Percentiles rank a stretch among this genome's conserved stretches.
Evolutionary conservation across 2,888 invertebrate genomes (phyloP).

Genomic region (Pachycephus smyrnensis): DNA sequence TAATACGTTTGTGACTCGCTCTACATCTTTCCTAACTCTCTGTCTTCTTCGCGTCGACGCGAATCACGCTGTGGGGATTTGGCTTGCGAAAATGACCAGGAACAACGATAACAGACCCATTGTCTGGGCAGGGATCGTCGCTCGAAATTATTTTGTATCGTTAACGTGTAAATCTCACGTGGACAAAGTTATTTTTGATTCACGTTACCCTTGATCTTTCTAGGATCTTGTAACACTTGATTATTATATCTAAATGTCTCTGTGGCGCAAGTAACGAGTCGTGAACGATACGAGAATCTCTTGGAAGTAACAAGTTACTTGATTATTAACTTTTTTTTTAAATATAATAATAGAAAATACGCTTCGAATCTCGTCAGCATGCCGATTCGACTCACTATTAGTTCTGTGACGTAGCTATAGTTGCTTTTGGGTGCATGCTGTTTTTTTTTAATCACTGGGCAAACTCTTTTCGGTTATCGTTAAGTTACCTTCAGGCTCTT

Average conservation of each 20-base stretch:
- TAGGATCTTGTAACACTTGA: too few species aligned
- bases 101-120: neutral
- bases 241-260: too few species aligned
- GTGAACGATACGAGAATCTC: neutral
- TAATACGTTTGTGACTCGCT: neutral
- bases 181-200: too few species aligned
- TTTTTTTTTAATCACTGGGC: neutral
- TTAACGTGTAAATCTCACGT: neutral
- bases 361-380: too few species aligned
- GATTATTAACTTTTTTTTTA: neutral
- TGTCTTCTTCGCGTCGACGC: constrained; percentile 14
- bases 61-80: neutral
- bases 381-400: neutral
- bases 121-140: too few species aligned
- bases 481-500: neutral
- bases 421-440: neutral
- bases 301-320: neutral
- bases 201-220: too few species aligned
- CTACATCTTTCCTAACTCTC: neutral
- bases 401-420: neutral
- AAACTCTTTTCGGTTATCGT: neutral
- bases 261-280: neutral
- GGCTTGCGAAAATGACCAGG: constrained; percentile 12
- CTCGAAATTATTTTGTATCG: neutral
- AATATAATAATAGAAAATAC: neutral